phyloP scores from a whole-genome alignment of 37 sponge, comb jelly and placozoan species.

The Cliona cf. orientalis region DNA sequence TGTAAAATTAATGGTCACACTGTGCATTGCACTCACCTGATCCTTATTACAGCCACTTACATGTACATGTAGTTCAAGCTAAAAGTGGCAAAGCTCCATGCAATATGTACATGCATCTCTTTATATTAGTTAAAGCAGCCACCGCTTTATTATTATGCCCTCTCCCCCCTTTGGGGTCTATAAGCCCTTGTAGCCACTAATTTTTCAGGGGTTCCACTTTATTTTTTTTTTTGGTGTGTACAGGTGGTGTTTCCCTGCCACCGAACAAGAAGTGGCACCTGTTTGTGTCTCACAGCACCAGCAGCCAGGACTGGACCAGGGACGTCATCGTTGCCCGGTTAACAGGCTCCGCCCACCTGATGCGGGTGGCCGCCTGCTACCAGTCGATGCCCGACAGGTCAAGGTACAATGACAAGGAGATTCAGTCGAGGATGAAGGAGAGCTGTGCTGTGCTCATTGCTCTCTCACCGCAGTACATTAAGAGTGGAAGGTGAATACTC shows the following conservation, averaged over 20 bases:
- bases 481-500: slow-evolving; percentile 67
- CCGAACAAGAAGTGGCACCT: slow-evolving; percentile 63
- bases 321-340: slow-evolving; percentile 30
- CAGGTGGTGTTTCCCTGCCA: slow-evolving; percentile 20
- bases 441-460: slow-evolving; percentile 69
- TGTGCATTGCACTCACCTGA: too few relatives aligned
- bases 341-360: slow-evolving; percentile 2
- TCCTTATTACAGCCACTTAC: too few relatives aligned
- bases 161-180: background rate
- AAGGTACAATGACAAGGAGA: slow-evolving; percentile 55
- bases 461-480: slow-evolving; percentile 60
- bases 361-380: slow-evolving; percentile 60
- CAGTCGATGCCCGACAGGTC: slow-evolving; percentile 66
- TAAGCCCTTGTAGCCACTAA: background rate
- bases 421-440: slow-evolving; percentile 46
- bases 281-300: slow-evolving; percentile 89
- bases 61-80: too few relatives aligned
- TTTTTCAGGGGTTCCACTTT: background rate
- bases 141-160: background rate
- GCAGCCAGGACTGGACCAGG: slow-evolving; percentile 48
- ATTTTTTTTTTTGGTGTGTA: background rate
- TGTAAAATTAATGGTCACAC: too few relatives aligned
- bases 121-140: background rate
- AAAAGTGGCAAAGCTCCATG: too few relatives aligned
- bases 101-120: background rate